Evolutionary conservation across 2,113 vertebrate genomes (phyloP).

Genomic region (Aleadryas rufinucha): DNA sequence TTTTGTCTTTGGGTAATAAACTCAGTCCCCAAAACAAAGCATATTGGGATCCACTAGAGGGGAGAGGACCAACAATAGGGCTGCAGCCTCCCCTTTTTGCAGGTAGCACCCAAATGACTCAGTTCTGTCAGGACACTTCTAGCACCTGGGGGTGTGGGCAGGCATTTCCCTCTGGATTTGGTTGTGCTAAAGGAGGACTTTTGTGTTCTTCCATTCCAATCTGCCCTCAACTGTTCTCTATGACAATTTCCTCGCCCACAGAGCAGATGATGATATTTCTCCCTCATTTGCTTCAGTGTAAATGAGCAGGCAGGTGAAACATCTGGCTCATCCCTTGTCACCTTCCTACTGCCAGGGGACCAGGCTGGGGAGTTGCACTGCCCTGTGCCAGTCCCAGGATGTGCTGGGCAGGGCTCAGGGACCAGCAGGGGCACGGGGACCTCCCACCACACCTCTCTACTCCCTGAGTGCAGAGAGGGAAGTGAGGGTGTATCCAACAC

Average conservation of each 20-base stretch:
- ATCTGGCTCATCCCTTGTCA: neutral
- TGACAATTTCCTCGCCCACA: neutral
- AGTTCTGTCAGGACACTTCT: neutral
- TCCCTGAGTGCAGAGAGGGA: neutral
- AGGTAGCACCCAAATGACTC: neutral
- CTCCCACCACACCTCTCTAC: neutral
- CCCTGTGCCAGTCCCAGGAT: neutral
- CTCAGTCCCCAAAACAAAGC: neutral
- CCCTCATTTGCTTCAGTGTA: neutral
- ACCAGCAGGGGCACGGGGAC: neutral
- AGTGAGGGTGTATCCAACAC: fast-evolving
- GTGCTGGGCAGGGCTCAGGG: neutral
- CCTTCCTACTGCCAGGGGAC: neutral
- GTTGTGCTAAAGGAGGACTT: neutral
- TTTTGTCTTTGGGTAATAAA: neutral
- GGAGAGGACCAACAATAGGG: neutral
- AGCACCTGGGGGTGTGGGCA: neutral
- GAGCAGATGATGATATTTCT: neutral
- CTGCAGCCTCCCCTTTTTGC: neutral
- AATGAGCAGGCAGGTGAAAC: neutral
- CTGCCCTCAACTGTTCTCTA: neutral
- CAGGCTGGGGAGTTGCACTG: neutral
- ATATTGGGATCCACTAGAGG: fast-evolving
- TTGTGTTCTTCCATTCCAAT: neutral
- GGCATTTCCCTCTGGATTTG: neutral